Percentiles rank a stretch among this genome's conserved stretches.
Conservation (phyloP, 1,140 invertebrate species). For the Zophobas atratus region DNA sequence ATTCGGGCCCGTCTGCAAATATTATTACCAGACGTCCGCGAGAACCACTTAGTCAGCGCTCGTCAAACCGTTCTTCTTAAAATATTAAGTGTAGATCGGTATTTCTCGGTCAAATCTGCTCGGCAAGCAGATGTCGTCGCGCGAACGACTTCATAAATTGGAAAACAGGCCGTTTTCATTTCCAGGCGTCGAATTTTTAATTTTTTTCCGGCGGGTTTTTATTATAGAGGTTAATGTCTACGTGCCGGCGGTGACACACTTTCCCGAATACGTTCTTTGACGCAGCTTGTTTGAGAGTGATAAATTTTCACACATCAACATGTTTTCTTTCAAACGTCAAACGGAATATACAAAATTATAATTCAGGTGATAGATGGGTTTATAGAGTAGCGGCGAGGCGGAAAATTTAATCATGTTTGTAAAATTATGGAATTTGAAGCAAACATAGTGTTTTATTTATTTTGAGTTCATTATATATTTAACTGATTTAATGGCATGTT, state of each 20-base stretch:
- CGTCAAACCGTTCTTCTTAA: slow-evolving; percentile 1
- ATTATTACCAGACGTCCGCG: slow-evolving; percentile 4
- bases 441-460: too few relatives aligned
- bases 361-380: not conserved
- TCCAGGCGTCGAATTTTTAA: not conserved
- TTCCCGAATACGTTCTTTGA: slow-evolving; percentile 4
- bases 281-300: not conserved
- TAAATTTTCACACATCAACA: slow-evolving; percentile 26
- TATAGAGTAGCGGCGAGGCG: not conserved
- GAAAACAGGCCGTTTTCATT: not conserved
- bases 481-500: too few relatives aligned
- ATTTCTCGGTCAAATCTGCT: not conserved
- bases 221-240: slow-evolving; percentile 12
- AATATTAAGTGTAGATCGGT: slow-evolving; percentile 25
- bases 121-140: not conserved
- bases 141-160: slow-evolving; percentile 26
- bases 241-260: slow-evolving; percentile 13
- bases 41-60: slow-evolving; percentile 16
- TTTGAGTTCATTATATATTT: too few relatives aligned
- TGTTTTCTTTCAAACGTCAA: slow-evolving; percentile 1
- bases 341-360: slow-evolving; percentile 7
- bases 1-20: slow-evolving; percentile 14
- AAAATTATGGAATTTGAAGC: too few relatives aligned
- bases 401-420: too few relatives aligned
- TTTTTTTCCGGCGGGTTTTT: slow-evolving; percentile 2